Base-by-base conservation (phyloP, 2,888 invertebrate genomes). In the Harpalus rufipes region DNA sequence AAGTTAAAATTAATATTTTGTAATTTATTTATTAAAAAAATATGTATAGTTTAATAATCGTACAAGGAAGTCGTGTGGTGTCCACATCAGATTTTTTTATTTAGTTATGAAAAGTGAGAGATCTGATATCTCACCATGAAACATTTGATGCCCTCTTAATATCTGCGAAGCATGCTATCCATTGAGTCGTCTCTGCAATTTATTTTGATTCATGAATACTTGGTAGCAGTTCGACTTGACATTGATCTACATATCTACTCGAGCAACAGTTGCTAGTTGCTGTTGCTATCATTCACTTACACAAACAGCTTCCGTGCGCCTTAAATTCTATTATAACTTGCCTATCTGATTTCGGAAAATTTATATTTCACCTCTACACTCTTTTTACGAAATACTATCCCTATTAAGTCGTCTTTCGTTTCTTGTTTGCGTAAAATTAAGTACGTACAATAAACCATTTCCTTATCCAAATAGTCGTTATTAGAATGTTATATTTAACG, bases 391-490 rank as follows among this genome's bases (percentile, higher is more conserved):
- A 32, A 32, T 5, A 6, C 3, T 32, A 32, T 32, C 5, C 32
- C 5, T 32, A 32, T 32, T 32, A 32, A 32, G 1, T 32, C 5
- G 44, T 51, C 44, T 51, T 51, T 5, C 44, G 44, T 5, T 51
- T 1, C 2, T 14, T 16, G 59, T 5, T 59, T 0, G 14, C 16
- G 16, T 59, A 59, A 59, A 16, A 59, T 59, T 16, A 59, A 59
- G 16, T 14, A 14, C 14, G 7, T 21, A 10, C 14, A 63, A 63
- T 63, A 25, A 72, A 39, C 41, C 8, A 41, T 14, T 7, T 16
- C 7, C 14, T 39, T 39, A 39, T 39, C 68, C 7, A 72, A 72
- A 72, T 72, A 72, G 41, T 41, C 10, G 16, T 72, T 72, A 72
- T 72, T 72, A 8, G 39, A 72, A 16, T 41, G 68, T 39, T 72